Base-by-base conservation (phyloP, 1,140 invertebrate species). In the Gonatopus flavifemur region DNA sequence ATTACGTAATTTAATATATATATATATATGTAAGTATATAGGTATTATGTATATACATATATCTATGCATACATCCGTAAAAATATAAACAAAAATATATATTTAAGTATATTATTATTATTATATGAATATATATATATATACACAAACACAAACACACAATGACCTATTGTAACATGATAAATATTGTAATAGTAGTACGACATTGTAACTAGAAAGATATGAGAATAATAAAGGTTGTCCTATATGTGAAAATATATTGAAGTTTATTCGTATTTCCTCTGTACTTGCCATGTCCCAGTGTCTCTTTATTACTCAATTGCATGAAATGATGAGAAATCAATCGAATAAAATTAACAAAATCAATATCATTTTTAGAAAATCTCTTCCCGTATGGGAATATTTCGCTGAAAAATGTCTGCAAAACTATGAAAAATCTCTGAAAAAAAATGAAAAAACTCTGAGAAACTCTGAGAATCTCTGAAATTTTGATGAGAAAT, bases 181-280 rank as follows among this genome's bases (percentile, higher is more conserved):
- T 67, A 64, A 65, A 68, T 62, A 74, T 68, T 68, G 66, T 65
- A 66, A 70, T 69, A 70, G 69, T 70, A 70, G 64, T 66, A 75
- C 67, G 72, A 71, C 64, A 74, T 77, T 74, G 68, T 77, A 63
- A 72, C 62, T 72, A 71, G 61, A 66, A 69, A 63, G 62, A 64
- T 64, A 71, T 69, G 62, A 72, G n/a, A 67, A 65, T 72, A 77
- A 77, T 76, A 77, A 77, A 76, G 68, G 69, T 77, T 72, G 65
- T 76, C 70, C 67, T 74, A 68, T 61, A 72, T 70, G 69, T 73
- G 62, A 66, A 58, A 28, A 6, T n/a, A 13, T 33, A 9, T 8
- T 9, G 9, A 33, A 33, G 10, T 33, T 15, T 5, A 8, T 33
- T 33, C 32, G 15, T 33, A 33, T 15, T 13, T 33, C 15, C 32